Evolutionary conservation across 64 coral and sea anemone genomes (phyloP), one percentile per base, ranked within the genome.

Genomic region (Anthopleura sola): DNA sequence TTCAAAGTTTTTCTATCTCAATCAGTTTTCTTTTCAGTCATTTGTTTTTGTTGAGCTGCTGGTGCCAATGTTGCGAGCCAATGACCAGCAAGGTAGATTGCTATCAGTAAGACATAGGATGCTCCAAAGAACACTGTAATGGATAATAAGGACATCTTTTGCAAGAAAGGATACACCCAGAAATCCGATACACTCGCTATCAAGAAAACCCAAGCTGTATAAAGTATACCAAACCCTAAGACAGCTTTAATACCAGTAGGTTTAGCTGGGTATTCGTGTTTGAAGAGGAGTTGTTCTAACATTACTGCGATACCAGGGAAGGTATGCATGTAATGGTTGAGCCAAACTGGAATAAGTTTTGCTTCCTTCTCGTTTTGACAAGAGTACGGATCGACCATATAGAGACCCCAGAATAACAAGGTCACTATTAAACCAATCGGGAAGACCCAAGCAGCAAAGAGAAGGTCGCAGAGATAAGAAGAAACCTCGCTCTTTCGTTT

Each of bases 91-190:
- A 90, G 78, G 62, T 97, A 97, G 9, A 97, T 75, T 26, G 90
- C 21, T 7, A 87, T 80, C 17, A 85, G 66, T 47, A 97, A 60
- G 2, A 68, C 44, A 49, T 83, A 68, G 15, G 90, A 75, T 69
- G 49, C 60, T 5, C 55, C 71, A 46, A 97, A 97, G 55, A 97
- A 97, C 15, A 50, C 55, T 36, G 75, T 47, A 47, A 92, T 84
- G 24, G 18, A 57, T 54, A 60, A 20, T 68, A 86, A 36, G 32
- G 68, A 54, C 84, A 97, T 86, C 48, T 92, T 92, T 80, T 87
- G 78, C 56, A 97, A 26, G 60, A 97, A 97, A 6, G 94, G 94
- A 83, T 97, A 97, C 49, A 97, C 94, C 94, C 94, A 97, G 55
- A 97, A 92, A 8, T 82, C 90, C 3, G 86, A 84, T 13, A 82